Conservation (phyloP, 64 coral and sea anemone species). For the Actinia tenebrosa region DNA sequence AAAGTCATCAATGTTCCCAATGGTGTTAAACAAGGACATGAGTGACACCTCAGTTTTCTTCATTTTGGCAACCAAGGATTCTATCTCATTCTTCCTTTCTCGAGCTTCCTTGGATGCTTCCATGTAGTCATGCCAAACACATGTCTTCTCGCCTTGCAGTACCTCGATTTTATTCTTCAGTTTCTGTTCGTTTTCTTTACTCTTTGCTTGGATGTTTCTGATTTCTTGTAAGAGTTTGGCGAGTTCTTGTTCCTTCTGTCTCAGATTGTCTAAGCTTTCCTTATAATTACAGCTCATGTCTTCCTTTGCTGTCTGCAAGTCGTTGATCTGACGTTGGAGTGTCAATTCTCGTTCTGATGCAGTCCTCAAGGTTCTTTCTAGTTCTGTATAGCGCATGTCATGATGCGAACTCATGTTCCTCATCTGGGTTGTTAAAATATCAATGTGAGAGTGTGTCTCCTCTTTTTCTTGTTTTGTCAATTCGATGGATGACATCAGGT, state of each 20-base stretch:
- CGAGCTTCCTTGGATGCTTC: constrained; percentile 70
- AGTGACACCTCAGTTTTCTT: constrained; percentile 65
- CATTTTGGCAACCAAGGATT: constrained; percentile 56
- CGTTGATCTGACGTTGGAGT: background rate
- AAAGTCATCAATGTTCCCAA: constrained; percentile 84
- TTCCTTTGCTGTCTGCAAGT: constrained; percentile 71
- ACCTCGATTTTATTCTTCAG: constrained; percentile 64
- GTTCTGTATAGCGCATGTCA: constrained; percentile 48
- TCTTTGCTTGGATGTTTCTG: constrained; percentile 43
- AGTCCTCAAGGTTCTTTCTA: constrained; percentile 47
- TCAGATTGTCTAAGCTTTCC: constrained; percentile 49
- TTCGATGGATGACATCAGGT: constrained; percentile 36
- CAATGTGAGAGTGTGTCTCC: constrained; percentile 51
- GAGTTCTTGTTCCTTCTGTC: constrained; percentile 72
- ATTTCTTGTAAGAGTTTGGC: constrained; percentile 50
- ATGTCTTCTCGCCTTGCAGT: constrained; percentile 49
- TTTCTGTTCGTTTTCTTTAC: constrained; percentile 29
- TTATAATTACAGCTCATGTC: constrained; percentile 54
- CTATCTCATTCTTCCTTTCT: constrained; percentile 63
- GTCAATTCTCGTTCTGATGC: constrained; percentile 5
- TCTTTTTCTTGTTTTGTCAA: constrained; percentile 45
- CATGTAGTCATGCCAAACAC: constrained; percentile 70
- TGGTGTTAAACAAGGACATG: constrained; percentile 61
- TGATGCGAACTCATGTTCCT: constrained; percentile 59
- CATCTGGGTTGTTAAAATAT: constrained; percentile 66